Conservation (phyloP, 2,113 vertebrate genomes). For the Callocephalon fimbriatum region DNA sequence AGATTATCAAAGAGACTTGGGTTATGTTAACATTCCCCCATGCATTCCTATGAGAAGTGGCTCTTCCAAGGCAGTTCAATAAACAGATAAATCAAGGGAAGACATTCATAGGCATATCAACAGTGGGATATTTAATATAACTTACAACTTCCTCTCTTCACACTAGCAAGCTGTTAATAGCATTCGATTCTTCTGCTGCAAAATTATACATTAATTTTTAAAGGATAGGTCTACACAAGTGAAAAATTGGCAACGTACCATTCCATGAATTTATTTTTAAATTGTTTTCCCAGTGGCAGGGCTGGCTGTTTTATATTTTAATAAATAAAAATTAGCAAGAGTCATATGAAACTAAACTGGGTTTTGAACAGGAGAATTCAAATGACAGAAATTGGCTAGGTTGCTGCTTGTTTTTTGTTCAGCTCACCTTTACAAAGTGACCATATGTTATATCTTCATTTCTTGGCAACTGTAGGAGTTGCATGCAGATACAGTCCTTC, state of each 20-base stretch:
- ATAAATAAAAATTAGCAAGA: slow-evolving; percentile 53
- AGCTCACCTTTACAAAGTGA: slow-evolving; percentile 74
- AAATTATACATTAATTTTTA: slow-evolving; percentile 77
- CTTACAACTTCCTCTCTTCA: slow-evolving; percentile 67
- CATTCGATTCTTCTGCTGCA: slow-evolving; percentile 67
- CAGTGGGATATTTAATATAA: slow-evolving; percentile 64
- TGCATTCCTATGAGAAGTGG: slow-evolving; percentile 18
- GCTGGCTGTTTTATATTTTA: slow-evolving; percentile 21
- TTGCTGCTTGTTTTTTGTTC: slow-evolving; percentile 66
- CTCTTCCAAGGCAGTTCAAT: slow-evolving; percentile 66
- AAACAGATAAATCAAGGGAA: slow-evolving; percentile 73
- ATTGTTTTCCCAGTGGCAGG: slow-evolving; percentile 58
- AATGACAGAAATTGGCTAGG: slow-evolving; percentile 65
- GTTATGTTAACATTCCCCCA: slow-evolving; percentile 18
- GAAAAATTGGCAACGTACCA: slow-evolving; percentile 39
- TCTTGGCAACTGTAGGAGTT: slow-evolving; percentile 58
- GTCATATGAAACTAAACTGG: slow-evolving; percentile 13
- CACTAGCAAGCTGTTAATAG: slow-evolving; percentile 60
- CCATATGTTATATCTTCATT: slow-evolving; percentile 68
- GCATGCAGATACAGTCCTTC: slow-evolving; percentile 43
- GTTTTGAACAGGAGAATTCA: slow-evolving; percentile 63
- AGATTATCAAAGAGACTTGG: slow-evolving; percentile 12
- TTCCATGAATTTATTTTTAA: slow-evolving; percentile 60
- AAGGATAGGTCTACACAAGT: slow-evolving; percentile 60
- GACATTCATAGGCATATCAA: slow-evolving; percentile 65